Evolutionary conservation across 2,888 invertebrate species (phyloP).

Genomic region (Volucella inanis): DNA sequence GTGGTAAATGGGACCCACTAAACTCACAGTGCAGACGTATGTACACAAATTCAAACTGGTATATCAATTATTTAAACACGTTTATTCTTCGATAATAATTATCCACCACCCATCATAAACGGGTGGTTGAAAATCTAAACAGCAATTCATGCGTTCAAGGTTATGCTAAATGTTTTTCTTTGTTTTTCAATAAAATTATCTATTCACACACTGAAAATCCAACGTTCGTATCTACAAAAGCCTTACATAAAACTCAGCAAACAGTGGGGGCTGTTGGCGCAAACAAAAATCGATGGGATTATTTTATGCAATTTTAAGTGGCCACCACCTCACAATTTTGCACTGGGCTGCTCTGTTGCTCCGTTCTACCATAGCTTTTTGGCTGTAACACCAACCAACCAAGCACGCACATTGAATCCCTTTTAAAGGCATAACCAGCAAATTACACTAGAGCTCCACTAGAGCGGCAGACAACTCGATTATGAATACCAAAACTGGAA

Average conservation of each 20-base stretch:
- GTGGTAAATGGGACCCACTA: not conserved
- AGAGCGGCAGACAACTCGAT: slow-evolving; percentile 6
- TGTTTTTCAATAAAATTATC: slow-evolving; percentile 49
- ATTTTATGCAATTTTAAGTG: slow-evolving; percentile 60
- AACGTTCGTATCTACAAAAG: slow-evolving; percentile 1
- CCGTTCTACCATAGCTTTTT: too few relatives aligned
- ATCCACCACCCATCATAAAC: slow-evolving; percentile 1
- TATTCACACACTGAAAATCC: slow-evolving; percentile 10
- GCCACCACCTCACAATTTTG: slow-evolving; percentile 2
- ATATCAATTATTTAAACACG: not conserved
- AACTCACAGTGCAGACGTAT: not conserved
- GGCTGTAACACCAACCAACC: not conserved
- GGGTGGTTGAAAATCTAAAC: slow-evolving; percentile 46
- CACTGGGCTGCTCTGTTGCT: not conserved
- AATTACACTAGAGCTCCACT: not conserved
- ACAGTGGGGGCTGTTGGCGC: slow-evolving; percentile 2
- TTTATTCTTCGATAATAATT: slow-evolving; percentile 25
- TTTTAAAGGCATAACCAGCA: slow-evolving; percentile 14
- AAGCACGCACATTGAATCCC: slow-evolving; percentile 27
- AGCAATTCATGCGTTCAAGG: slow-evolving; percentile 71
- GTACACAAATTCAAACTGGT: too few relatives aligned
- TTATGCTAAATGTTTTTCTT: slow-evolving; percentile 27
- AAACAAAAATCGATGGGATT: slow-evolving; percentile 61
- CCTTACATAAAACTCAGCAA: slow-evolving; percentile 11
- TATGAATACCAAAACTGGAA: slow-evolving; percentile 11